Evolutionary conservation across 2,113 vertebrate genomes (phyloP).

Genomic region (Hyla sarda): DNA sequence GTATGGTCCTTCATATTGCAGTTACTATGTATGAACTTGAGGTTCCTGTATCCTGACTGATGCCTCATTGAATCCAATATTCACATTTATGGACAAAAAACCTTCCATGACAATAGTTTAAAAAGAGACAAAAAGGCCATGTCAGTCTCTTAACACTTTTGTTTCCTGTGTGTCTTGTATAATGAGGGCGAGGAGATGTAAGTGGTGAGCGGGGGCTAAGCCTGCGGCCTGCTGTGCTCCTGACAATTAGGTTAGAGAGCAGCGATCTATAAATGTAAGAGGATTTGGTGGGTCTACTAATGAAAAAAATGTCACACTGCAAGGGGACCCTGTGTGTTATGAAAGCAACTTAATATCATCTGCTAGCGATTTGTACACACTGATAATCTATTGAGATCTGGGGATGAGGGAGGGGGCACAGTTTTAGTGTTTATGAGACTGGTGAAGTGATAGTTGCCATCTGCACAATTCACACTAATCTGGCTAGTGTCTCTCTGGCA

Average conservation of each 20-base stretch:
- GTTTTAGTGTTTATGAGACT: conserved; percentile 78
- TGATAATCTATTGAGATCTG: conserved; percentile 79
- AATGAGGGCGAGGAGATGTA: conserved; percentile 85
- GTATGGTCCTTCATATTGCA: neutral
- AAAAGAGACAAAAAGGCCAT: conserved; percentile 76
- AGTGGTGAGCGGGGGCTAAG: conserved; percentile 82
- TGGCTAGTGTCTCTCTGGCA: conserved; percentile 72
- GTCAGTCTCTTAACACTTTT: conserved; percentile 82
- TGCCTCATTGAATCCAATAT: neutral
- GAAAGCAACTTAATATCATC: conserved; percentile 86
- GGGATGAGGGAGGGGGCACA: conserved; percentile 63
- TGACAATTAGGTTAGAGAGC: conserved; percentile 81
- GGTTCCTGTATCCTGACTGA: neutral
- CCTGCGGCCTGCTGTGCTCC: conserved; percentile 77
- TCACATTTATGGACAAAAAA: conserved; percentile 53
- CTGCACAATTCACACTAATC: conserved; percentile 81
- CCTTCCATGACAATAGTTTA: conserved; percentile 77
- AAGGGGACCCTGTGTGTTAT: conserved; percentile 82
- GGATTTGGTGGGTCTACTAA: conserved; percentile 77
- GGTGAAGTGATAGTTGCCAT: conserved; percentile 81
- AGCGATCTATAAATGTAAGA: conserved; percentile 83
- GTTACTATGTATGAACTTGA: neutral
- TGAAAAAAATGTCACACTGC: conserved; percentile 80
- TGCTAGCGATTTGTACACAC: conserved; percentile 84
- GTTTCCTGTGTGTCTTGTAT: conserved; percentile 84